These are phyloP conservation scores for Thymelicus acteon DNA, from an alignment of 2,888 invertebrate species.

Conservation along the genomic window DNA sequence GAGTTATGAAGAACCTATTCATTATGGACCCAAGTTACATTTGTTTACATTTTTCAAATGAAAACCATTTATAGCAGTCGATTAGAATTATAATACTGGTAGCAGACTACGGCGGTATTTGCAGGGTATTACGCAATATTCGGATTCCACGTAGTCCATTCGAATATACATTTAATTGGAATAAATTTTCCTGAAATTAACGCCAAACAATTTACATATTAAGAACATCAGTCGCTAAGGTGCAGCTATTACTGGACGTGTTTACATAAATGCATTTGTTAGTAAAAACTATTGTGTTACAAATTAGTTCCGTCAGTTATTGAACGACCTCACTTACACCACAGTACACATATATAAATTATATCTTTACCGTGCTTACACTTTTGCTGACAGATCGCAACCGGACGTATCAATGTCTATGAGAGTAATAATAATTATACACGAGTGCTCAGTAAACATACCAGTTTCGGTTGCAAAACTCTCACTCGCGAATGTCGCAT, in stretches of 20 bases:
- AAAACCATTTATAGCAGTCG: no score
- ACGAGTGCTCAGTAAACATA: constrained; percentile 67
- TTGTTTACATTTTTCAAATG: no score
- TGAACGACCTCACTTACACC: constrained; percentile 64
- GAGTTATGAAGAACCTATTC: no score
- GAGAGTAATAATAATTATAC: constrained; percentile 70
- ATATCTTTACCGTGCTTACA: no score
- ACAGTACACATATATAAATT: no score
- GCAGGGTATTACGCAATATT: constrained; percentile 9
- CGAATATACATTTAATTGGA: constrained; percentile 17
- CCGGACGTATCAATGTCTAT: constrained; percentile 74
- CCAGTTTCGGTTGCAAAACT: constrained; percentile 82
- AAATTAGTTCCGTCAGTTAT: constrained; percentile 54
- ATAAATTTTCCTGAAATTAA: constrained; percentile 10
- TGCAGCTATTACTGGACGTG: neutral
- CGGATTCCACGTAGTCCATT: constrained; percentile 12
- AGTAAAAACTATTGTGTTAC: neutral
- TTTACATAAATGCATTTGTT: constrained; percentile 4
- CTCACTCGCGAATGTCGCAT: constrained; percentile 79
- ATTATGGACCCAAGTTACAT: no score
- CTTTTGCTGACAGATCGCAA: constrained; percentile 62
- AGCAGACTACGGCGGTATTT: neutral
- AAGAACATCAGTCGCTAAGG: neutral
- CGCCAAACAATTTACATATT: constrained; percentile 4
- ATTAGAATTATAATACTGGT: neutral